Base-by-base conservation (phyloP, 2,113 vertebrate genomes). In the Nesoenas mayeri region DNA sequence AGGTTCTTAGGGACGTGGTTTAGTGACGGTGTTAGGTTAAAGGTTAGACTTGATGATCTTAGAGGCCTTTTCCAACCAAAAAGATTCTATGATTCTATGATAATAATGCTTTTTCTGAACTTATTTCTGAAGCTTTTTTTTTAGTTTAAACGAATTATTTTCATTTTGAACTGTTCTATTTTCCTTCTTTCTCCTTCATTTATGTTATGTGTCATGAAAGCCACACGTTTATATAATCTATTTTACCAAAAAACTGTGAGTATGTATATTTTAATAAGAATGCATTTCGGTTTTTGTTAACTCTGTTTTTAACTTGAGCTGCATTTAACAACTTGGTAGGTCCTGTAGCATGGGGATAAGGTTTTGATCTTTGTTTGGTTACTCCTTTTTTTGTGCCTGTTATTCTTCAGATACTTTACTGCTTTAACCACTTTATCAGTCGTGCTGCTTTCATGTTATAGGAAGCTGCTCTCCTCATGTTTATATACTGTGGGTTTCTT, bases 401-500 rank as follows among this genome's bases (percentile, higher is more conserved):
- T 91, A n/a, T 26, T 85, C 38, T 88, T 90, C 72, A 92, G 38
- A 40, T 74, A 53, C 47, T 86, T 94, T 40, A 53, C 24, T 88
- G 44, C 34, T 16, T 90, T 88, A 85, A 80, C 26, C 10, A 19
- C 67, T 93, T 88, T 92, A 72, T 93, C 92, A 57, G 77, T 65
- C 21, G 32, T 57, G 47, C 31, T 91, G 48, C 60, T 90, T 90
- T 96, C 38, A 70, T 70, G 66, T 71, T 93, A 15, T 38, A 77
- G 92, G 58, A 67, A 77, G 64, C 78, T 67, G 36, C 61, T 92
- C 26, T 89, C n/a, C 73, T 86, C 9, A 10, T 86, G 60, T 91
- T 95, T 92, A 72, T 93, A 36, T 86, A 61, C 48, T 91, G 48
- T 78, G 72, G 26, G 15, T 61, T 94, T 90, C 79, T 96, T 95